Percentiles rank a stretch among this genome's conserved stretches.
phyloP scores from a whole-genome alignment of 2,888 invertebrate genomes.

The Micropterix aruncella region DNA sequence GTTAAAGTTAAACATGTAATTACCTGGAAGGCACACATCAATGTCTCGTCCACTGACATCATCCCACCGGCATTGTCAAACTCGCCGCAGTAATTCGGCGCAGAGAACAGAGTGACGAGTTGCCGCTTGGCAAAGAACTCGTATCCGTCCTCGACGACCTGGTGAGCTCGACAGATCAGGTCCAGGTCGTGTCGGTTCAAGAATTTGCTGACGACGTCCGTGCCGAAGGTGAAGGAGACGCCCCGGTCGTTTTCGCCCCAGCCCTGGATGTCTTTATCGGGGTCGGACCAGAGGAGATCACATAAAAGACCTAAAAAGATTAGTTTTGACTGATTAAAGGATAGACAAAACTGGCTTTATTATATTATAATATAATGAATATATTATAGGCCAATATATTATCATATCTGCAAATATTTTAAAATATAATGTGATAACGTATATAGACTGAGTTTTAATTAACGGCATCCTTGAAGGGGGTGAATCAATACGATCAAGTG shows the following conservation, averaged over 20 bases:
- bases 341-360: too few relatives aligned
- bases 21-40: conserved; percentile 99
- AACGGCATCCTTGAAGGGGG: too few relatives aligned
- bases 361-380: too few relatives aligned
- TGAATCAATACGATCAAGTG: too few relatives aligned
- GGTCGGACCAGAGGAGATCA: conserved; percentile 95
- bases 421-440: too few relatives aligned
- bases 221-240: conserved; percentile 96
- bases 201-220: conserved; percentile 93
- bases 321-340: too few relatives aligned
- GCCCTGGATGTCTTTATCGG: conserved; percentile 87
- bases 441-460: too few relatives aligned
- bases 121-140: conserved; percentile 98
- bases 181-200: conserved; percentile 94
- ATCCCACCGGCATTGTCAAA: conserved; percentile 98
- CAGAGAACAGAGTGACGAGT: conserved; percentile 96
- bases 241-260: conserved; percentile 98
- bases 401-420: too few relatives aligned
- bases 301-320: conserved; percentile 73
- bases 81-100: conserved; percentile 96
- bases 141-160: conserved; percentile 98
- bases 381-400: too few relatives aligned
- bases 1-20: too few relatives aligned
- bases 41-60: conserved; percentile 98
- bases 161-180: conserved; percentile 94